Percentiles rank a stretch among this genome's conserved stretches.
phyloP scores from a whole-genome alignment of 2,113 vertebrate genomes.

The Chaetodon trifascialis region DNA sequence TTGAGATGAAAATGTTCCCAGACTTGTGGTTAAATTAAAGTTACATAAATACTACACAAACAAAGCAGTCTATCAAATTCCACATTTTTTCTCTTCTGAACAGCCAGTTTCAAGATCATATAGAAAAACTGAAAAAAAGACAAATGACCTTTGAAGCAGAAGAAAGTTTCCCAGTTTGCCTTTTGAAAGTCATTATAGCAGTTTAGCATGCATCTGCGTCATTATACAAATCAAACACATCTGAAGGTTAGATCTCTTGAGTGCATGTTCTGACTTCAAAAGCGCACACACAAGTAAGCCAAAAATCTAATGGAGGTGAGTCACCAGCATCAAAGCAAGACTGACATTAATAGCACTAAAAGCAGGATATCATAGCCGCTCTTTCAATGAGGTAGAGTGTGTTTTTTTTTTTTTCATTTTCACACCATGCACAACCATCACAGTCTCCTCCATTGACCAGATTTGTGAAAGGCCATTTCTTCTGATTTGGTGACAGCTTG shows the following conservation, averaged over 20 bases:
- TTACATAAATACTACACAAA: neutral
- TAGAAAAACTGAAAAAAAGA: neutral
- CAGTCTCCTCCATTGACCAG: slow-evolving; percentile 50
- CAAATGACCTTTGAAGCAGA: slow-evolving; percentile 5
- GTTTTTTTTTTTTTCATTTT: slow-evolving; percentile 62
- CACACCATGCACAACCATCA: slow-evolving; percentile 70
- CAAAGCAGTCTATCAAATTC: neutral
- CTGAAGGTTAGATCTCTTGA: slow-evolving; percentile 50
- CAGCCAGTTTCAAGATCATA: neutral
- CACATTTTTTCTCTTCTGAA: neutral
- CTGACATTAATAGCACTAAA: slow-evolving; percentile 58
- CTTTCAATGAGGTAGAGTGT: slow-evolving; percentile 62
- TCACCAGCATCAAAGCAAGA: slow-evolving; percentile 65
- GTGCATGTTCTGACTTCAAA: slow-evolving; percentile 37
- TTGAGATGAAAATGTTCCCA: neutral
- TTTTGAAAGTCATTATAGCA: slow-evolving; percentile 31
- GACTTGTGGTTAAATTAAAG: neutral
- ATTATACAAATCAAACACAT: slow-evolving; percentile 33
- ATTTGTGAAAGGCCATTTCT: neutral
- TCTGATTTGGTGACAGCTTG: slow-evolving; percentile 30
- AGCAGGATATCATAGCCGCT: slow-evolving; percentile 47
- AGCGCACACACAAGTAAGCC: slow-evolving; percentile 46
- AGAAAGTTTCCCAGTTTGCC: slow-evolving; percentile 6
- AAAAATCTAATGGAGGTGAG: slow-evolving; percentile 38
- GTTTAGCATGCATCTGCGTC: slow-evolving; percentile 54